Evolutionary conservation across 2,113 vertebrate genomes (phyloP).

Genomic region (Strix uralensis): DNA sequence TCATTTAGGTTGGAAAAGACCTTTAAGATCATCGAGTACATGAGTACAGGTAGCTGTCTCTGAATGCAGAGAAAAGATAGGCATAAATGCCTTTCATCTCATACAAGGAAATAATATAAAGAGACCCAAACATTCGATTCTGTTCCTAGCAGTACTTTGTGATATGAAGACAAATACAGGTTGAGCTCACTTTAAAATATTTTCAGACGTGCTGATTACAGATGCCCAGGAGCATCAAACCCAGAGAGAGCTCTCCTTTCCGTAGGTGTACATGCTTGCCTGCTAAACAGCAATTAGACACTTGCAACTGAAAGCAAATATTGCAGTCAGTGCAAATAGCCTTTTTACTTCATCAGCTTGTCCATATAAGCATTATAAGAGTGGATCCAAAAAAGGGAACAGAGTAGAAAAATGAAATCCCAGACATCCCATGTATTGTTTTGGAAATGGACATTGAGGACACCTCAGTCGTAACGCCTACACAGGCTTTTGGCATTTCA

Average conservation of each 20-base stretch:
- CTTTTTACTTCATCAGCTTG: neutral
- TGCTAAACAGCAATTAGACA: neutral
- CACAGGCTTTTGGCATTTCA: neutral
- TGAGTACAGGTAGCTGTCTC: neutral
- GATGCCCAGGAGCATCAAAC: neutral
- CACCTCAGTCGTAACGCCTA: neutral
- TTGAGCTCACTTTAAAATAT: neutral
- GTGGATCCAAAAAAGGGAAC: neutral
- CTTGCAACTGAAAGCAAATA: neutral
- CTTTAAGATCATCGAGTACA: too few species aligned
- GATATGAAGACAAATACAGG: neutral
- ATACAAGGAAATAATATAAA: neutral
- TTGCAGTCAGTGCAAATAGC: neutral
- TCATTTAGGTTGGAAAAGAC: too few species aligned
- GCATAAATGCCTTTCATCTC: neutral
- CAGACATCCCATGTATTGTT: neutral
- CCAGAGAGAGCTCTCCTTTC: neutral
- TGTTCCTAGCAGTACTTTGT: neutral
- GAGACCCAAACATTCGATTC: neutral
- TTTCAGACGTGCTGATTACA: neutral
- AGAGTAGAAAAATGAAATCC: neutral
- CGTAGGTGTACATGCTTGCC: fast-evolving
- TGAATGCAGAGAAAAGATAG: neutral
- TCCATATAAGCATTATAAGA: neutral
- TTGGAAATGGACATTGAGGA: neutral